Evolutionary conservation across 1,140 invertebrate genomes (phyloP).

Genomic region (Cherax quadricarinatus): DNA sequence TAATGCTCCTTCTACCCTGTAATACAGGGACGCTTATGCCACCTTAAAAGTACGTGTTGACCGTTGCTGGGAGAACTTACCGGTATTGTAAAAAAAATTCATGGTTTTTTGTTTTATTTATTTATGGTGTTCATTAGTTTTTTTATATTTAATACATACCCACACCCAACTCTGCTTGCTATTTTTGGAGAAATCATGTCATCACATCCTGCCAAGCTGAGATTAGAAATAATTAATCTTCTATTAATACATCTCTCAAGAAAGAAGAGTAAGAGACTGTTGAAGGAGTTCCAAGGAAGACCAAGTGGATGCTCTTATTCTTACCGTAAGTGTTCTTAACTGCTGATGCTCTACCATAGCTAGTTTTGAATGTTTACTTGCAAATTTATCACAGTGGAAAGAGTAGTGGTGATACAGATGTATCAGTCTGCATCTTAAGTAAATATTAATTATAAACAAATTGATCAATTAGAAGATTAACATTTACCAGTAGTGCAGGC

Average conservation of each 20-base stretch:
- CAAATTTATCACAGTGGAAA: not conserved
- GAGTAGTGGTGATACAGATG: no score
- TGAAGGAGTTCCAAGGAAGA: not conserved
- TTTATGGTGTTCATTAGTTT: not conserved
- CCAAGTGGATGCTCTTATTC: not conserved
- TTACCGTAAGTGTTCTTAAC: not conserved
- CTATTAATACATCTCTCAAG: not conserved
- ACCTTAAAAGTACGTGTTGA: not conserved
- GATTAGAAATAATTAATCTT: conserved; percentile 4
- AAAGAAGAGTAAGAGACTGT: not conserved
- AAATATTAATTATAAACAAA: no score
- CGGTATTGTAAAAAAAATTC: not conserved
- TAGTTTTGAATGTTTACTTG: not conserved
- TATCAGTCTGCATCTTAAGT: no score
- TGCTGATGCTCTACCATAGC: not conserved
- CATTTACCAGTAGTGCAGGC: no score
- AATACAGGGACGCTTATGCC: not conserved
- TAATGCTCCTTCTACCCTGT: not conserved
- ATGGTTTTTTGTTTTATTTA: not conserved
- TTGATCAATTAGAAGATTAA: no score
- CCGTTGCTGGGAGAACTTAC: not conserved
- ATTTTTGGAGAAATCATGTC: not conserved
- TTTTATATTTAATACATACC: not conserved
- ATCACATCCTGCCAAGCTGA: not conserved
- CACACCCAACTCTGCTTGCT: not conserved